Conservation (phyloP, 2,113 vertebrate genomes). For the Alouatta palliata region DNA sequence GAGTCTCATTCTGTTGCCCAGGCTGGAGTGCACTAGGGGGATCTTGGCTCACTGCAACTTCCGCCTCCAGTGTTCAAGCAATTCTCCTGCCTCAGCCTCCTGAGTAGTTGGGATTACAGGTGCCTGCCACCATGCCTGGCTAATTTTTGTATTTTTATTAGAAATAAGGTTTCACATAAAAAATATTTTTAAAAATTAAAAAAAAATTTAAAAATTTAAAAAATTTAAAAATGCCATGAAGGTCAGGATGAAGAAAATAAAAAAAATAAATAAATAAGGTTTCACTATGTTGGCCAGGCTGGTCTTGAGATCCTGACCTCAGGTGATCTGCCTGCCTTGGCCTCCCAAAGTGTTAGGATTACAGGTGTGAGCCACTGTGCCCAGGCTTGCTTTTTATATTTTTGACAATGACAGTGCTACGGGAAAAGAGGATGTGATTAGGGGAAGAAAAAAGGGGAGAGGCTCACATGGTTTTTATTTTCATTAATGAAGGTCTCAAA, state of each 20-base stretch:
- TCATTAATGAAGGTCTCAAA: neutral
- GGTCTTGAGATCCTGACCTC: neutral
- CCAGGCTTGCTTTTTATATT: neutral
- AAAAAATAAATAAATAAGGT: neutral
- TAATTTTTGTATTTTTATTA: neutral
- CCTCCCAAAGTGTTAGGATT: neutral
- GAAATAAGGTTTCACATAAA: neutral
- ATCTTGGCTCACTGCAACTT: neutral
- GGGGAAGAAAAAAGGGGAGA: neutral
- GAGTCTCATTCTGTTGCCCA: neutral
- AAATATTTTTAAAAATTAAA: no score
- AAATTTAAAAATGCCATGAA: no score
- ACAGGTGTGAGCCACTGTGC: neutral
- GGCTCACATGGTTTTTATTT: constrained; percentile 21
- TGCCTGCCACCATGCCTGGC: neutral
- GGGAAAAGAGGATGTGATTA: neutral
- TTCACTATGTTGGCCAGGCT: neutral
- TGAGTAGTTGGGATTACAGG: neutral
- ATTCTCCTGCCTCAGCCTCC: neutral
- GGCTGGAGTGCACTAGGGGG: neutral
- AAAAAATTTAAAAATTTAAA: no score
- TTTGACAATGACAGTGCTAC: neutral
- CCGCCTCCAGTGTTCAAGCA: neutral
- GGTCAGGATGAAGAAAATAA: no score
- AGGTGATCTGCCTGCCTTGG: neutral